phyloP scores from a whole-genome alignment of 2,113 vertebrate genomes.

The Archocentrus centrarchus region DNA sequence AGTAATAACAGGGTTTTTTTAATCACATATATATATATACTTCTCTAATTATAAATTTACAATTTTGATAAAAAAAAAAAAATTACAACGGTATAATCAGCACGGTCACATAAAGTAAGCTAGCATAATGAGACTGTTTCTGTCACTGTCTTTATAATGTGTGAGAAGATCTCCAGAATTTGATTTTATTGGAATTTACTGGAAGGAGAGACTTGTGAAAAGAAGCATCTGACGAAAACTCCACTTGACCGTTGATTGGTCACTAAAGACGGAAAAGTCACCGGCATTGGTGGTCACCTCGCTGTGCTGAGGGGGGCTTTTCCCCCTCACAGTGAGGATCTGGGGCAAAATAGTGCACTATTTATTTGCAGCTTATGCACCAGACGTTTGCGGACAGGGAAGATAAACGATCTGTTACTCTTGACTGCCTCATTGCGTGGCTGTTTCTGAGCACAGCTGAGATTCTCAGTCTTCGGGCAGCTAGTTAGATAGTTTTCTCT shows the following conservation, averaged over 20 bases:
- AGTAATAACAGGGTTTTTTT: neutral
- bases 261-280: neutral
- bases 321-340: neutral
- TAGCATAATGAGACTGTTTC: neutral
- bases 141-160: neutral
- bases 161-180: neutral
- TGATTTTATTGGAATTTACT: neutral
- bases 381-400: too few species aligned
- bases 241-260: fast-evolving
- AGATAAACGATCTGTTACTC: too few species aligned
- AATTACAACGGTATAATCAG: neutral
- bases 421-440: too few species aligned
- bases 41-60: neutral
- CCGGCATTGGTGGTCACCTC: neutral
- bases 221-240: neutral
- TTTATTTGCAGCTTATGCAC: too few species aligned
- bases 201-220: neutral
- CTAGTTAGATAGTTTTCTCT: neutral
- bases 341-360: neutral
- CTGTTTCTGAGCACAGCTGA: too few species aligned
- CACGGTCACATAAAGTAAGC: neutral
- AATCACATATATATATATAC: too few species aligned
- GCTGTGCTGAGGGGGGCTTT: neutral
- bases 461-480: too few species aligned
- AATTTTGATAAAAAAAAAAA: neutral